These are phyloP conservation scores for Morbakka virulenta DNA, from an alignment of 30 jellyfish, hydroid and myxozoan genomes.

Conservation along the genomic window DNA sequence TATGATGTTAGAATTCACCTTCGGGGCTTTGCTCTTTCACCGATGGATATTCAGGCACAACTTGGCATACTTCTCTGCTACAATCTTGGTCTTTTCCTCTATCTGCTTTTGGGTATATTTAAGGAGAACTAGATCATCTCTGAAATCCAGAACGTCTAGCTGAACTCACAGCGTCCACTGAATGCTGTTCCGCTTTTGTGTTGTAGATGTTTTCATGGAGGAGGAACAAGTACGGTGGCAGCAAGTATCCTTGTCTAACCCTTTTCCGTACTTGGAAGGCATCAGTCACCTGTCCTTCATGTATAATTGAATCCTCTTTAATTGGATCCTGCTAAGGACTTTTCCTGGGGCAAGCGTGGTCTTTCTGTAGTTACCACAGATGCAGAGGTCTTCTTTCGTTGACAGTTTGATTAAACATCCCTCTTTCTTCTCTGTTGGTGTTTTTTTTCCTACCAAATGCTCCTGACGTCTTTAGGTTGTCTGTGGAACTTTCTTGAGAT, in stretches of 20 bases:
- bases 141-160: background rate
- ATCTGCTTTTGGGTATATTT: background rate
- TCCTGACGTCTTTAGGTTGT: no score
- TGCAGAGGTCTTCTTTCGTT: no score
- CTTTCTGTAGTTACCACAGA: no score
- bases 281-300: background rate
- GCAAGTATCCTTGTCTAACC: background rate
- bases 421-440: no score
- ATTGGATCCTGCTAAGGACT: no score
- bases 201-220: background rate
- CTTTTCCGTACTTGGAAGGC: background rate
- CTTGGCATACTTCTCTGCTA: background rate
- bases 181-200: background rate
- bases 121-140: background rate
- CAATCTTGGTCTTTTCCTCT: background rate
- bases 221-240: background rate
- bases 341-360: no score
- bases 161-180: background rate
- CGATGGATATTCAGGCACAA: background rate
- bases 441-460: no score
- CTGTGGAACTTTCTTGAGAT: no score
- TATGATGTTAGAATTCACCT: background rate
- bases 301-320: no score
- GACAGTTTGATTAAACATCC: no score
- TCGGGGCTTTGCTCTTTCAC: background rate